phyloP scores from a whole-genome alignment of 1,140 invertebrate genomes.

The Eumaeus atala region DNA sequence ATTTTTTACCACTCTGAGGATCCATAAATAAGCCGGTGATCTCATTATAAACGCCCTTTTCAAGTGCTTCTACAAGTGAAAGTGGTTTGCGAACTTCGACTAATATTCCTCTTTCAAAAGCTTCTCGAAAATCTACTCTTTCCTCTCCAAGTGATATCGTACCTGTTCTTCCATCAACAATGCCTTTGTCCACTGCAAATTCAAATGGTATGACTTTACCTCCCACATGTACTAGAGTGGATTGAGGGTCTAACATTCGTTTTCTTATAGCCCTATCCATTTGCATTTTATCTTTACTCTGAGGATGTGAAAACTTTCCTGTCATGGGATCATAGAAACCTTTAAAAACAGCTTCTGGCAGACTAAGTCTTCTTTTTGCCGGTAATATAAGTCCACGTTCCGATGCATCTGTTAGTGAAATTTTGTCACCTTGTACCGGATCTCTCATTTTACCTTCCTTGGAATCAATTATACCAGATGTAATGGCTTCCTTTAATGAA shows the following conservation, averaged over 20 bases:
- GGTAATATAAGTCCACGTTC: slow-evolving; percentile 87
- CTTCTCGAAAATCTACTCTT: slow-evolving; percentile 88
- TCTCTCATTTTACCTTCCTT: slow-evolving; percentile 85
- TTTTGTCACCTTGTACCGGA: slow-evolving; percentile 81
- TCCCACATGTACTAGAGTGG: slow-evolving; percentile 83
- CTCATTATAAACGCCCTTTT: slow-evolving; percentile 88
- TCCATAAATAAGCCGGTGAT: slow-evolving; percentile 85
- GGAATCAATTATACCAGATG: slow-evolving; percentile 86
- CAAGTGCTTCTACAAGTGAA: slow-evolving; percentile 87
- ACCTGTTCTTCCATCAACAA: slow-evolving; percentile 86
- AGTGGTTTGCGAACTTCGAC: slow-evolving; percentile 87
- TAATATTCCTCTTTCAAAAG: slow-evolving; percentile 87
- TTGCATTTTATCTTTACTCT: slow-evolving; percentile 83
- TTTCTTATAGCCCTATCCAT: slow-evolving; percentile 85
- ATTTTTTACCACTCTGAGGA: slow-evolving; percentile 82
- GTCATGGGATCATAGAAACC: slow-evolving; percentile 86
- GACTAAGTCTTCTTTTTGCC: slow-evolving; percentile 85
- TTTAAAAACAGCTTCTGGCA: slow-evolving; percentile 90
- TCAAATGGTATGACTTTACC: slow-evolving; percentile 86
- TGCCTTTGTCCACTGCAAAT: slow-evolving; percentile 84
- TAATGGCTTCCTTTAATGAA: slow-evolving; percentile 87
- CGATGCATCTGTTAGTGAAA: slow-evolving; percentile 86
- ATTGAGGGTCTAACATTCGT: slow-evolving; percentile 86
- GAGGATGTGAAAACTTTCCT: slow-evolving; percentile 81
- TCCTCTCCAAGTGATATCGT: slow-evolving; percentile 78